These are phyloP conservation scores for Elysia crispata DNA, from an alignment of 2,888 invertebrate species.

Conservation along the genomic window DNA sequence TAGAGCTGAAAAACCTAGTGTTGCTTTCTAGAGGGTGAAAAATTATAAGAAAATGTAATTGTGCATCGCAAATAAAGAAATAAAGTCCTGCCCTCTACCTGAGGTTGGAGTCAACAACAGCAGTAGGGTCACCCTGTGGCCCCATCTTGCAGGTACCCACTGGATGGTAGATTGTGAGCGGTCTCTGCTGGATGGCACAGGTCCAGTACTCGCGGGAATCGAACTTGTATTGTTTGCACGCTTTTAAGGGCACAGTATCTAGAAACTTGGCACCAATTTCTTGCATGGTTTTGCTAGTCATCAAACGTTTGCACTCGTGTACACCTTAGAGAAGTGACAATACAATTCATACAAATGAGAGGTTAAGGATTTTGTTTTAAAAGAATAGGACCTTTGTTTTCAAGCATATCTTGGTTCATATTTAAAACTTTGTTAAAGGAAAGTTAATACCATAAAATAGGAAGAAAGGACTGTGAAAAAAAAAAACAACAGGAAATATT, in stretches of 20 bases:
- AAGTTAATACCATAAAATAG: too few species aligned
- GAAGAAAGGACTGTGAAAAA: too few species aligned
- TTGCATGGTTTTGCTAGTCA: constrained; percentile 9
- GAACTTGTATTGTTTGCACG: constrained; percentile 41
- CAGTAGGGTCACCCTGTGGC: constrained; percentile 71
- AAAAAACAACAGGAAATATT: too few species aligned
- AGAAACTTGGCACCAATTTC: constrained; percentile 37
- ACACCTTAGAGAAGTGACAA: neutral
- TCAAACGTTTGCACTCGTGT: constrained; percentile 35
- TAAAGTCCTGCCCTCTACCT: constrained; percentile 52
- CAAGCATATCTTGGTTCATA: too few species aligned
- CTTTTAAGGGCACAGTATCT: constrained; percentile 24
- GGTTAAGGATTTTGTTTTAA: too few species aligned
- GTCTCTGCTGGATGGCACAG: constrained; percentile 51
- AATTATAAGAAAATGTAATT: too few species aligned
- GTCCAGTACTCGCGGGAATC: constrained; percentile 58
- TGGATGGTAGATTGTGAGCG: constrained; percentile 80
- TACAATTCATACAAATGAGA: too few species aligned
- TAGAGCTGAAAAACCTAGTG: too few species aligned
- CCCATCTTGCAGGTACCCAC: constrained; percentile 88
- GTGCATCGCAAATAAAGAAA: too few species aligned
- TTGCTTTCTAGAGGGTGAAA: too few species aligned
- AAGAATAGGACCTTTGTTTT: too few species aligned
- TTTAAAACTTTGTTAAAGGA: too few species aligned
- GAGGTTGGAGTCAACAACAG: constrained; percentile 83